Percentiles rank a stretch among this genome's conserved stretches.
Evolutionary conservation across 1,140 invertebrate genomes (phyloP).

Genomic region (Drosophila repletoides): DNA sequence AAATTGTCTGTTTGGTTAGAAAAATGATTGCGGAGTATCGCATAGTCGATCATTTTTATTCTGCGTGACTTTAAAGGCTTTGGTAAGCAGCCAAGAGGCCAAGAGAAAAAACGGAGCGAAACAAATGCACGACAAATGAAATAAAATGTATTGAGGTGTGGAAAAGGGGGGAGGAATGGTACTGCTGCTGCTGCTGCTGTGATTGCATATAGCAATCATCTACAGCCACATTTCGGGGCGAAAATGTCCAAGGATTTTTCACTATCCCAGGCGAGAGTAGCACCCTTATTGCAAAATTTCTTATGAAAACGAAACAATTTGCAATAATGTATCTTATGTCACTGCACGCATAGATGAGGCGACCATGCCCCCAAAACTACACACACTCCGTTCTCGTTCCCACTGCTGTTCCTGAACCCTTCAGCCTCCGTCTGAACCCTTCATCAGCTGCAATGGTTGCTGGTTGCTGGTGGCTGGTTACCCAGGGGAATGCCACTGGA

Average conservation of each 20-base stretch:
- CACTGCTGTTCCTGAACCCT: not conserved
- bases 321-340: slow-evolving; percentile 80
- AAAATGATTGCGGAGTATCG: too few species aligned
- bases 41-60: too few species aligned
- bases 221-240: slow-evolving; percentile 24
- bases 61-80: slow-evolving; percentile 25
- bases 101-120: slow-evolving; percentile 41
- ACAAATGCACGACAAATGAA: slow-evolving; percentile 67
- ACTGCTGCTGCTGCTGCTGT: slow-evolving; percentile 19
- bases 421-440: slow-evolving; percentile 27
- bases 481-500: slow-evolving; percentile 47
- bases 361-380: slow-evolving; percentile 5
- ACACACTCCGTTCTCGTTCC: not conserved
- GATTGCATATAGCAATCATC: slow-evolving; percentile 63
- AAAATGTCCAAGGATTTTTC: slow-evolving; percentile 51
- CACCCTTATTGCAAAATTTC: slow-evolving; percentile 51
- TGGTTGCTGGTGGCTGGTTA: not conserved
- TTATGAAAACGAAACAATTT: slow-evolving; percentile 80
- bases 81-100: slow-evolving; percentile 58
- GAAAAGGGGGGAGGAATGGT: not conserved
- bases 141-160: slow-evolving; percentile 50
- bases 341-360: slow-evolving; percentile 53
- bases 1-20: too few species aligned
- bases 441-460: slow-evolving; percentile 7
- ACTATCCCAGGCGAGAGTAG: not conserved